Conservation (phyloP, 2,113 vertebrate genomes). For the Dasyurus viverrinus region DNA sequence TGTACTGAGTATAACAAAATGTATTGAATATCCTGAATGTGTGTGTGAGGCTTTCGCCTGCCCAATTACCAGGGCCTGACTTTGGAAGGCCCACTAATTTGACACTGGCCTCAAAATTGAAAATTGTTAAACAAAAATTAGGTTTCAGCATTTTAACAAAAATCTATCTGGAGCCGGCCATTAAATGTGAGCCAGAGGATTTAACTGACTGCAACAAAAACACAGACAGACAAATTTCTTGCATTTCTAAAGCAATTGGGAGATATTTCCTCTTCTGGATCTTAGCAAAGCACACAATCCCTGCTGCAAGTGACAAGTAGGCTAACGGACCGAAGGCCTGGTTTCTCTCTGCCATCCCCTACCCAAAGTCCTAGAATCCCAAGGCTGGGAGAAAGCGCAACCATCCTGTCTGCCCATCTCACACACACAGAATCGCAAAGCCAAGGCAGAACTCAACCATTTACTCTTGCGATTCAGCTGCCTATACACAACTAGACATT, state of each 20-base stretch:
- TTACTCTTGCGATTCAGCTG: not conserved
- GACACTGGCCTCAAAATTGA: constrained; percentile 70
- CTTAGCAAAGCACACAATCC: not conserved
- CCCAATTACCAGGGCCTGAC: constrained; percentile 76
- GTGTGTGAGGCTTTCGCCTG: constrained; percentile 74
- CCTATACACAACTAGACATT: not conserved
- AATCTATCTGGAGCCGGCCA: constrained; percentile 37
- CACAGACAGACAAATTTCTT: constrained; percentile 61
- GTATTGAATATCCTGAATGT: constrained; percentile 79
- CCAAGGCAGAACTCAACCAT: not conserved
- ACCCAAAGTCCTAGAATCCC: not conserved
- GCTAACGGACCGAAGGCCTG: constrained; percentile 36
- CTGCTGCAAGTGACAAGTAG: not conserved
- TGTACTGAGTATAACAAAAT: constrained; percentile 80
- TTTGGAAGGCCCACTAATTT: constrained; percentile 72
- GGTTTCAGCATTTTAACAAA: constrained; percentile 75
- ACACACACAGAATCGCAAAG: not conserved
- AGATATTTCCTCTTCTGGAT: constrained; percentile 42
- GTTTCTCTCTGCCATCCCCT: constrained; percentile 26
- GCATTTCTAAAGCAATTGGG: constrained; percentile 21
- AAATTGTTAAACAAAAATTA: constrained; percentile 74
- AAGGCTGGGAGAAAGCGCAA: not conserved
- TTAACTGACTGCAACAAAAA: constrained; percentile 73
- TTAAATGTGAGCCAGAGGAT: constrained; percentile 68
- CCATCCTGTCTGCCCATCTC: not conserved